Evolutionary conservation across 2,888 invertebrate species (phyloP).

Genomic region (Caenorhabditis afra): DNA sequence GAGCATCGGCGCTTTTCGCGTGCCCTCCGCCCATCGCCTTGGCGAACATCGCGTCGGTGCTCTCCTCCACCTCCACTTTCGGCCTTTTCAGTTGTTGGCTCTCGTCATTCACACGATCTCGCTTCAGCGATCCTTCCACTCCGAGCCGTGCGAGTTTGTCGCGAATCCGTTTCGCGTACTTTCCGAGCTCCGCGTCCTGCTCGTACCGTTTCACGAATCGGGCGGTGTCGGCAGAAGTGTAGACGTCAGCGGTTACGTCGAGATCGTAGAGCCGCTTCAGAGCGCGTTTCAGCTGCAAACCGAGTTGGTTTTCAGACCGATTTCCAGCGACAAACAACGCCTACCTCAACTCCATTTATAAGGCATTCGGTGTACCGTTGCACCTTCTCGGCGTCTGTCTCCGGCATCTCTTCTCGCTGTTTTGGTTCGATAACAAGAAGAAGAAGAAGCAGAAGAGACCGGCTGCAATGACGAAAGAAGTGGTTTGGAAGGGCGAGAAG

Average conservation of each 20-base stretch:
- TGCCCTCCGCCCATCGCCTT: constrained; percentile 36
- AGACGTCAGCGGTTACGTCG: constrained; percentile 25
- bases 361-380: constrained; percentile 48
- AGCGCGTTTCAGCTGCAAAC: constrained; percentile 53
- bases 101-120: constrained; percentile 13
- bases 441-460: background rate
- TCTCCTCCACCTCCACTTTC: constrained; percentile 13
- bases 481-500: background rate
- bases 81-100: constrained; percentile 3
- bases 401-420: constrained; percentile 21
- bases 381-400: constrained; percentile 49
- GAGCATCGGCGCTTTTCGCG: constrained; percentile 6
- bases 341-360: constrained; percentile 41
- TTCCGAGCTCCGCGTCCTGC: constrained; percentile 13
- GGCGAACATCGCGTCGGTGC: constrained; percentile 38
- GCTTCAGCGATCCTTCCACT: constrained; percentile 7
- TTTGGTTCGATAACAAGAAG: background rate
- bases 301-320: background rate
- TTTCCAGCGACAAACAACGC: background rate
- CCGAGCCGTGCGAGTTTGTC: constrained; percentile 22
- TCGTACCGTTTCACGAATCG: constrained; percentile 32
- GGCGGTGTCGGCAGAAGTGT: constrained; percentile 25
- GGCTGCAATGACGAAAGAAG: background rate
- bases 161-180: constrained; percentile 38
- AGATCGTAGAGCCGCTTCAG: constrained; percentile 52